A percentile compares a stretch with the other conserved stretches of the same genome.
Evolutionary conservation across 2,888 invertebrate genomes (phyloP).

Genomic region (Liopterus haemorrhoidalis): DNA sequence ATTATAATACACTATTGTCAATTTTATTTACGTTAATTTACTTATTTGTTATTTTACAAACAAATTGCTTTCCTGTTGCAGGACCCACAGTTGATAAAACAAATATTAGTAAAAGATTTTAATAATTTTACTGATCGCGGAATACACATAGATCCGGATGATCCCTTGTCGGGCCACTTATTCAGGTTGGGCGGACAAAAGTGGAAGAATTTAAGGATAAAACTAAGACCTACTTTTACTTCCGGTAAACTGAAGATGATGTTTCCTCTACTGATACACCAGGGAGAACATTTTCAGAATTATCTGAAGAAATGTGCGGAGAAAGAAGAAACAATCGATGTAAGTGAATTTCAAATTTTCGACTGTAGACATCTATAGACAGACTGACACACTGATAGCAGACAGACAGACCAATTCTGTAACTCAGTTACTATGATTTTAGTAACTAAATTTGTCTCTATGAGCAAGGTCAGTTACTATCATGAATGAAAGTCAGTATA

Average conservation of each 20-base stretch:
- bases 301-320: slow-evolving; percentile 41
- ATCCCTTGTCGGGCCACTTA: slow-evolving; percentile 51
- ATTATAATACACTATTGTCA: too few relatives aligned
- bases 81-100: slow-evolving; percentile 52
- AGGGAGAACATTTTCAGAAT: slow-evolving; percentile 47
- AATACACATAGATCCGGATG: slow-evolving; percentile 49
- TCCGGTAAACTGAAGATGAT: slow-evolving; percentile 56
- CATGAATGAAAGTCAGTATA: too few relatives aligned
- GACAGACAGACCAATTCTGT: too few relatives aligned
- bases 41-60: too few relatives aligned
- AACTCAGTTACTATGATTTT: too few relatives aligned
- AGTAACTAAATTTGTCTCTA: too few relatives aligned
- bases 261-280: slow-evolving; percentile 48
- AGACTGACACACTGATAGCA: too few relatives aligned
- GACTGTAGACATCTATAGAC: too few relatives aligned
- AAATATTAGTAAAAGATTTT: slow-evolving; percentile 53
- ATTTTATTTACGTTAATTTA: too few relatives aligned
- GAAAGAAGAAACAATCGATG: slow-evolving; percentile 35
- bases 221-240: slow-evolving; percentile 57
- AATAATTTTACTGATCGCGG: slow-evolving; percentile 55
- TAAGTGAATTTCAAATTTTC: slow-evolving; percentile 9
- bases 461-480: too few relatives aligned
- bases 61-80: too few relatives aligned
- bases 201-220: slow-evolving; percentile 54
- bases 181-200: slow-evolving; percentile 48